phyloP scores from a whole-genome alignment of 2,888 invertebrate genomes.

The Orthonychiurus folsomi region DNA sequence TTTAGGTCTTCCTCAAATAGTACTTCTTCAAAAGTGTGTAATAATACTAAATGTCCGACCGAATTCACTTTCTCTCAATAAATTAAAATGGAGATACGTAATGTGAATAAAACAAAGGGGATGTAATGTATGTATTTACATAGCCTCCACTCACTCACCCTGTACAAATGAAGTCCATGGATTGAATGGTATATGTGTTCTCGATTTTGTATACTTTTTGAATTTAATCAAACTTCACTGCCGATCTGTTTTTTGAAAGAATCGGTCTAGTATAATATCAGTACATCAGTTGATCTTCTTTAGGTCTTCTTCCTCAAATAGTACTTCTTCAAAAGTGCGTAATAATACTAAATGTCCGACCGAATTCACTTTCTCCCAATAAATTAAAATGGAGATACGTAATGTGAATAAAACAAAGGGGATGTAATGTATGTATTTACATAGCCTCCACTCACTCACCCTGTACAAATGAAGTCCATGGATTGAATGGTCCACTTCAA shows the following conservation, averaged over 20 bases:
- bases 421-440: background rate
- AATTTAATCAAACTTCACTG: background rate
- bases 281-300: no score
- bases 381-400: background rate
- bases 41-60: no score
- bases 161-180: slow-evolving; percentile 32
- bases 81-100: background rate
- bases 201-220: background rate
- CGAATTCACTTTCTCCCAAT: background rate
- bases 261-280: background rate
- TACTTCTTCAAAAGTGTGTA: no score
- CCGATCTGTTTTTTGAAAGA: no score
- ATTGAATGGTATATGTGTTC: slow-evolving; percentile 21
- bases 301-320: background rate
- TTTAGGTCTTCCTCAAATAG: background rate
- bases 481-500: slow-evolving; percentile 32
- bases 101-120: background rate
- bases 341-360: no score
- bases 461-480: slow-evolving; percentile 33
- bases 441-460: slow-evolving; percentile 17
- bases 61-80: background rate
- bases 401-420: background rate
- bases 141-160: slow-evolving; percentile 19
- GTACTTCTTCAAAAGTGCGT: no score
- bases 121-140: background rate